Base-by-base conservation (phyloP, 2,113 vertebrate genomes). In the Copsychus sechellarum region DNA sequence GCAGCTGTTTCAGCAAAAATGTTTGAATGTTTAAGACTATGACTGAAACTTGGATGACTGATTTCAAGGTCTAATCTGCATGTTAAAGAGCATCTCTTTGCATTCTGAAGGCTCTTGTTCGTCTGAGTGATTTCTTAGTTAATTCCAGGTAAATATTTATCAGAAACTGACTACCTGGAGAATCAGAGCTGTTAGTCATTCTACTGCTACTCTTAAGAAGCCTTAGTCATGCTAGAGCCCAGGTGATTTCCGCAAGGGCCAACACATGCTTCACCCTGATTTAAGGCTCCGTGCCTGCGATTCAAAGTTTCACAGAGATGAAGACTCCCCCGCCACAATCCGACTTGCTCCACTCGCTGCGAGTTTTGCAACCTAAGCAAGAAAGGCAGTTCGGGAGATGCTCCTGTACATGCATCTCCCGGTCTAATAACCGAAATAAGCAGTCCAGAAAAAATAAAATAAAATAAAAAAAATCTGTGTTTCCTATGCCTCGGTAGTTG, bases 151-250 rank as follows among this genome's bases (percentile, higher is more conserved):
- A 92, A 95, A 78, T 90, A 94, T 95, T 96, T 88, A 81, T 57
- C 51, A 71, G 88, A 72, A 95, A 86, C 61, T 74, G 72, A 74
- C 88, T 78, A 85, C 64, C 56, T 73, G 51, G 60, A 83, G 64
- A 88, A 79, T 85, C 54, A 74, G 74, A 66, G 29, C 7, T 36
- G 56, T 81, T 82, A 70, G 43, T 90, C 94, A 91, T 77, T 58
- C 42, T 19, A 9, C 66, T 12, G 42, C 11, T 88, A 85, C 92
- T 66, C 90, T 73, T 66, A 58, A 69, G 88, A 92, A 94, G 25
- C 82, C 94, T 96, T 96, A 95, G 94, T 96, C 95, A 96, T 53
- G 64, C 67, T 69, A 51, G 64, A 94, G 51, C 58, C 74, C 66
- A 69, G 90, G 90, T 82, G 62, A 91, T 70, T 88, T 77, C 66